A percentile compares a stretch with the other conserved stretches of the same genome.
Conservation (phyloP, 2,797 vertebrate species). For the Pygocentrus nattereri region DNA sequence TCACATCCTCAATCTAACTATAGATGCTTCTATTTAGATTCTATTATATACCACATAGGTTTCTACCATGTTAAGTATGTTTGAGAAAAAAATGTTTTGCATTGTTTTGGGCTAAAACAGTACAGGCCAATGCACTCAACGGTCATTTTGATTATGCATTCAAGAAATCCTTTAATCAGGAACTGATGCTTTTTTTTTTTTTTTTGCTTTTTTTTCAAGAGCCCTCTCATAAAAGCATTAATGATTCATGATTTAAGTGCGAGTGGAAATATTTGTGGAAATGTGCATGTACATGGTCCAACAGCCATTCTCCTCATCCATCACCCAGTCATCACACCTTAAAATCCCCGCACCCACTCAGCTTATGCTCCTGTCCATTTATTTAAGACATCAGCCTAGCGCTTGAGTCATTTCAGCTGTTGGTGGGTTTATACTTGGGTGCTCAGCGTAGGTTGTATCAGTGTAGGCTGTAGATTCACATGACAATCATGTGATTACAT, state of each 20-base stretch:
- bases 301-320: slow-evolving; percentile 19
- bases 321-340: slow-evolving; percentile 26
- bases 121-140: slow-evolving; percentile 2
- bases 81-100: not conserved
- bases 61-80: not conserved
- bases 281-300: not conserved
- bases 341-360: not conserved
- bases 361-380: slow-evolving; percentile 21
- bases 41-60: not conserved
- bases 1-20: slow-evolving; percentile 11
- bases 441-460: not conserved
- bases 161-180: slow-evolving; percentile 7
- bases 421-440: not conserved
- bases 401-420: slow-evolving; percentile 14
- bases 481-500: slow-evolving; percentile 10
- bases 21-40: not conserved
- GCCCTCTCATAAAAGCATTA: slow-evolving; percentile 19
- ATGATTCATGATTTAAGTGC: slow-evolving; percentile 24
- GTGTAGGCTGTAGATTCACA: slow-evolving; percentile 7
- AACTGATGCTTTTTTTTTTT: slow-evolving; percentile 2
- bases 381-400: not conserved
- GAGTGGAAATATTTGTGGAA: slow-evolving; percentile 26
- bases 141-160: slow-evolving; percentile 40
- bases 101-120: not conserved
- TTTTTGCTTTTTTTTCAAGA: not conserved